Percentiles rank a stretch among this genome's conserved stretches.
Evolutionary conservation across 2,113 vertebrate genomes (phyloP).

Genomic region (Eurypyga helias): DNA sequence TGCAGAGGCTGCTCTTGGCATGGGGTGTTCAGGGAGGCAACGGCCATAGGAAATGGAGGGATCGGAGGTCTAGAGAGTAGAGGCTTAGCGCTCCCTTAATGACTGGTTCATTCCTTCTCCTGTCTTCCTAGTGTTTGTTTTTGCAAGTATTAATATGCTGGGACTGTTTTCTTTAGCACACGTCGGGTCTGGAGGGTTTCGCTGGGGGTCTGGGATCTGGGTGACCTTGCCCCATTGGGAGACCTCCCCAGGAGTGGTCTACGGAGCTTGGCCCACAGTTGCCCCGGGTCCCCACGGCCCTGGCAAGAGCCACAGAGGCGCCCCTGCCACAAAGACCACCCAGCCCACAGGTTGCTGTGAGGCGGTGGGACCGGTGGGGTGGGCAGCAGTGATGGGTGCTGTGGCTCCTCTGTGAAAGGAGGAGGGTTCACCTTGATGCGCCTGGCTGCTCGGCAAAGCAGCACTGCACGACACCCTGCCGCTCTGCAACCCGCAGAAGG

Average conservation of each 20-base stretch:
- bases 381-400: not conserved
- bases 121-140: constrained; percentile 17
- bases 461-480: fast-evolving
- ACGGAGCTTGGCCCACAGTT: fast-evolving
- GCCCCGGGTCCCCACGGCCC: fast-evolving
- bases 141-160: not conserved
- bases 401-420: fast-evolving
- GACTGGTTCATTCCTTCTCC: not conserved
- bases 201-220: not conserved
- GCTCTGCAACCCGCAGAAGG: not conserved
- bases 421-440: not conserved
- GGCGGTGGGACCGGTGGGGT: fast-evolving
- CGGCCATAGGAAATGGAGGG: not conserved
- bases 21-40: not conserved
- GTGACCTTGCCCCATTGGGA: not conserved
- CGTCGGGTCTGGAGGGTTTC: fast-evolving
- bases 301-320: not conserved
- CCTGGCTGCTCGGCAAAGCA: not conserved
- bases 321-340: not conserved
- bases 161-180: not conserved
- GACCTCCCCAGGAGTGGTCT: not conserved
- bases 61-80: not conserved
- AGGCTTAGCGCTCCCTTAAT: not conserved
- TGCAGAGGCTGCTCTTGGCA: not conserved
- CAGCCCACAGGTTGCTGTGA: not conserved